Conservation (phyloP, 2,113 vertebrate species). For the Dermatemys mawii region DNA sequence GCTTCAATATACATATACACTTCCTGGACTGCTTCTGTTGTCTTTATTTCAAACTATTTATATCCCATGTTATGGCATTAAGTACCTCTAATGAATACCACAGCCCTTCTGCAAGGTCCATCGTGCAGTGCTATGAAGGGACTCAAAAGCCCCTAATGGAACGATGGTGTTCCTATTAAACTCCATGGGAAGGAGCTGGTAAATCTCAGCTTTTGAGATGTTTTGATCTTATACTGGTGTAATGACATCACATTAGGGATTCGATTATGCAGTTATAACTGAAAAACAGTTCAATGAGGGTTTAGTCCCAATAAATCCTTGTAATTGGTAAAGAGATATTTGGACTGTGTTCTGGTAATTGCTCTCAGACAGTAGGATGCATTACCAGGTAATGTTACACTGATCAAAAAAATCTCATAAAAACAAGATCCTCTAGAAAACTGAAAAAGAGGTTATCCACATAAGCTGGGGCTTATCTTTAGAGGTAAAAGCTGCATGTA, state of each 20-base stretch:
- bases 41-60: background rate
- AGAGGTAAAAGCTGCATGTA: conserved; percentile 61
- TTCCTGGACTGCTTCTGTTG: background rate
- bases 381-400: background rate
- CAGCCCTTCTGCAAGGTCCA: background rate
- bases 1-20: background rate
- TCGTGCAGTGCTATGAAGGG: background rate
- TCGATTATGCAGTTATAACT: background rate
- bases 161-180: background rate
- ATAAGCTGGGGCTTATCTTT: conserved; percentile 51
- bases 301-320: background rate
- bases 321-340: background rate
- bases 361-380: background rate
- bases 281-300: background rate
- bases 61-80: background rate
- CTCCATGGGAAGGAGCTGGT: background rate
- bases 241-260: background rate
- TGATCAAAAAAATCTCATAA: background rate
- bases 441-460: conserved; percentile 46
- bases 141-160: background rate
- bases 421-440: conserved; percentile 45
- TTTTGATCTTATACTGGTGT: background rate
- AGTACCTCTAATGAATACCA: background rate
- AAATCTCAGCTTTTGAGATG: background rate
- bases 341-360: background rate